Percentiles rank a stretch among this genome's conserved stretches.
These are phyloP conservation scores for Parambassis ranga DNA, from an alignment of 2,797 vertebrate genomes.

Conservation along the genomic window DNA sequence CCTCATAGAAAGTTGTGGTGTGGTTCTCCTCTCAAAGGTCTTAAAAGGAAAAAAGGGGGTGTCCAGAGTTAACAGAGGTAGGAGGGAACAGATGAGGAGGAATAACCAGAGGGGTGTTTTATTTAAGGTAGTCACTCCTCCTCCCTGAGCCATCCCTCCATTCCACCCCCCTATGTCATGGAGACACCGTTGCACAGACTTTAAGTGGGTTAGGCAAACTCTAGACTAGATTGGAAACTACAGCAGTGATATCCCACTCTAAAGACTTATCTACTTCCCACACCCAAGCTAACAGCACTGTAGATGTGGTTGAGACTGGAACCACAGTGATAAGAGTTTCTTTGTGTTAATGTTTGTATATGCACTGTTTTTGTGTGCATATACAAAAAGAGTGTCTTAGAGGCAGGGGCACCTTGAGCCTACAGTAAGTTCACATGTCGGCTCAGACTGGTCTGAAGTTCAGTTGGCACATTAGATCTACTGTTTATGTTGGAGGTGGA, in stretches of 20 bases:
- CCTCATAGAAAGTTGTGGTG: background rate
- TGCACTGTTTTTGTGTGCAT: background rate
- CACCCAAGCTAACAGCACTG: slow-evolving; percentile 13
- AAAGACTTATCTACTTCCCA: slow-evolving; percentile 50
- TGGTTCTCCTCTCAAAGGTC: background rate
- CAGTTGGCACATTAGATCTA: background rate
- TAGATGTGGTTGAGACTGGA: slow-evolving; percentile 48
- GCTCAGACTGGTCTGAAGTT: slow-evolving; percentile 25
- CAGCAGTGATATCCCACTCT: slow-evolving; percentile 40
- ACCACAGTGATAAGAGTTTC: slow-evolving; percentile 60
- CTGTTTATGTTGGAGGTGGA: background rate
- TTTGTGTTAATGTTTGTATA: slow-evolving; percentile 38
- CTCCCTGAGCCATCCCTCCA: background rate
- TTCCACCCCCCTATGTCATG: background rate
- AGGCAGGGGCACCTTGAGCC: slow-evolving; percentile 48
- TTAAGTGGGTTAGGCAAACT: slow-evolving; percentile 23
- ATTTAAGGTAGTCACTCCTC: background rate
- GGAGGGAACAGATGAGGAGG: background rate
- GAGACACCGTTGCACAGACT: slow-evolving; percentile 2
- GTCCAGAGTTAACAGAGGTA: background rate
- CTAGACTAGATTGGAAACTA: slow-evolving; percentile 21
- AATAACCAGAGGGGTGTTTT: background rate
- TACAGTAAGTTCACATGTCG: slow-evolving; percentile 18
- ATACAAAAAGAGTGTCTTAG: too few relatives aligned
- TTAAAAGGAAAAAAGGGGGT: background rate